phyloP scores from a whole-genome alignment of 2,888 invertebrate species.

The Gari tellinella region DNA sequence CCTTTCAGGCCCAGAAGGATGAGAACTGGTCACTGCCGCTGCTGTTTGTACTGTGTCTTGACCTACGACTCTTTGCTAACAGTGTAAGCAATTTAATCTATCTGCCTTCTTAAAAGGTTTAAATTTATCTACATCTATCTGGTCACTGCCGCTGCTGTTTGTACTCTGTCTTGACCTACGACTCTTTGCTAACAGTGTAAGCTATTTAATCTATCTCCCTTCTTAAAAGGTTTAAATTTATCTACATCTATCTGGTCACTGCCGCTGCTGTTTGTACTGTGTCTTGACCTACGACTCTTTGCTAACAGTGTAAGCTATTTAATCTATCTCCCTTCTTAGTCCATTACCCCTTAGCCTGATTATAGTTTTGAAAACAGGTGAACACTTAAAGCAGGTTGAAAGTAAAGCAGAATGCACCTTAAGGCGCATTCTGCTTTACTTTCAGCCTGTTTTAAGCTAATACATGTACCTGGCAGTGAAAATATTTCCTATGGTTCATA shows the following conservation, averaged over 20 bases:
- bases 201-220: constrained; percentile 38
- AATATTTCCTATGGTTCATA: too few relatives aligned
- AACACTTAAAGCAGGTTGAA: too few relatives aligned
- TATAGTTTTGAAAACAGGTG: too few relatives aligned
- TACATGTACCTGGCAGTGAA: too few relatives aligned
- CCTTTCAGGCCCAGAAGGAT: constrained; percentile 94
- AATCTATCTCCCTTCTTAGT: not conserved
- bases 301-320: constrained; percentile 84
- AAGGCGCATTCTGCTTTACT: too few relatives aligned
- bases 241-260: too few relatives aligned
- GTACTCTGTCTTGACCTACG: constrained; percentile 94
- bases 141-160: constrained; percentile 98
- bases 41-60: constrained; percentile 95
- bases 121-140: too few relatives aligned
- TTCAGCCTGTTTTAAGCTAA: too few relatives aligned
- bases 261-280: constrained; percentile 95
- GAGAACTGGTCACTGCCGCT: constrained; percentile 99
- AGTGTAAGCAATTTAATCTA: constrained; percentile 80
- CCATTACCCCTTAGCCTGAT: too few relatives aligned
- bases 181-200: constrained; percentile 86
- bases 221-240: too few relatives aligned
- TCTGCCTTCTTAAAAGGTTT: not conserved
- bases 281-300: constrained; percentile 93
- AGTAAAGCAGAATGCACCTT: too few relatives aligned
- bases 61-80: constrained; percentile 90